phyloP scores from a whole-genome alignment of 2,113 vertebrate genomes.

The Takifugu flavidus region DNA sequence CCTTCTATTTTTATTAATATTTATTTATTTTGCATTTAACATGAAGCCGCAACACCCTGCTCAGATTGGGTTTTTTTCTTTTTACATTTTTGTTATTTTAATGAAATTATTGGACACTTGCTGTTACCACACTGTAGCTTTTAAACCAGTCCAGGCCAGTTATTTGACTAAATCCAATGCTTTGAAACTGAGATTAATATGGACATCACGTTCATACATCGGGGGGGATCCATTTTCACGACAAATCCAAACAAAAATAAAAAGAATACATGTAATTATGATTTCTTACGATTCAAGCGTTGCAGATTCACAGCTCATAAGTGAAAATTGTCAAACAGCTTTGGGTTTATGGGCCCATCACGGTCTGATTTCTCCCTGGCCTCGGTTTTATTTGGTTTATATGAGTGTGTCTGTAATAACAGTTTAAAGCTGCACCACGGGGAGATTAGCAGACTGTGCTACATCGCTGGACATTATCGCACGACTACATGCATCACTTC shows the following conservation, averaged over 20 bases:
- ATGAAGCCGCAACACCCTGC: slow-evolving; percentile 27
- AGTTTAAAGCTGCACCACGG: slow-evolving; percentile 60
- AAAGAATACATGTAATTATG: slow-evolving; percentile 31
- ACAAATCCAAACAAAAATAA: slow-evolving; percentile 26
- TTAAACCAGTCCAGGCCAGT: slow-evolving; percentile 39
- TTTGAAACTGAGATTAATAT: no score
- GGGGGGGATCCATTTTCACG: slow-evolving; percentile 13
- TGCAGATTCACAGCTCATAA: slow-evolving; percentile 35
- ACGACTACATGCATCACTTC: slow-evolving; percentile 66
- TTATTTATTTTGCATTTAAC: slow-evolving; percentile 50
- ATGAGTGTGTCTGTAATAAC: slow-evolving; percentile 60
- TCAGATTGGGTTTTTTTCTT: slow-evolving; percentile 14
- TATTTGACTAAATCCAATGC: slow-evolving; percentile 10
- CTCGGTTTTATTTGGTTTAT: slow-evolving; percentile 59
- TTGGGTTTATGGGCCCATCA: slow-evolving; percentile 61
- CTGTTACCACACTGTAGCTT: slow-evolving; percentile 2
- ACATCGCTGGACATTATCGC: slow-evolving; percentile 65
- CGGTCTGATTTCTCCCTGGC: slow-evolving; percentile 56
- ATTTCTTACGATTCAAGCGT: slow-evolving; percentile 23
- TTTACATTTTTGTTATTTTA: slow-evolving; percentile 30
- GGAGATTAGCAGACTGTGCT: slow-evolving; percentile 67
- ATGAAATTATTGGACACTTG: no score
- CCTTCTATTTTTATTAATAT: slow-evolving; percentile 62
- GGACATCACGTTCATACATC: background rate
- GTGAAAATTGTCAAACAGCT: slow-evolving; percentile 45